Evolutionary conservation across 2,888 invertebrate species (phyloP).

Genomic region (Anodontia alba): DNA sequence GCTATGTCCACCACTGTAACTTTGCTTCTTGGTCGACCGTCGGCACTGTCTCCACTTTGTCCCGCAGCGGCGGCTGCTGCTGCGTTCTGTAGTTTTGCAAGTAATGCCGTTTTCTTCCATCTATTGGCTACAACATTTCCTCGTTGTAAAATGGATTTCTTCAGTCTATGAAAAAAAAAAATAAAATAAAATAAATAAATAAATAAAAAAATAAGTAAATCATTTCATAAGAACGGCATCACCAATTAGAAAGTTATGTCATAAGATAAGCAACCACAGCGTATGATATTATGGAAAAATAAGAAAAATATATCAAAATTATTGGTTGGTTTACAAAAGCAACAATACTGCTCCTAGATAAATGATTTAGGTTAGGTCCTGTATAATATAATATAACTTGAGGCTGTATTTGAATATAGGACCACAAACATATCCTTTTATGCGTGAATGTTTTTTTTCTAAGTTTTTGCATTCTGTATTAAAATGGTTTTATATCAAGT

Average conservation of each 20-base stretch:
- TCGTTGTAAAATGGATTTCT: constrained; percentile 49
- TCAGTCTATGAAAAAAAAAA: constrained; percentile 38
- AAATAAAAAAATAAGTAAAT: too few relatives aligned
- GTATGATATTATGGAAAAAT: too few relatives aligned
- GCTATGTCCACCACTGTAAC: constrained; percentile 47
- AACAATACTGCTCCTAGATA: too few relatives aligned
- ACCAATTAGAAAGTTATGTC: not conserved
- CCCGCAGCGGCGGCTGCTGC: not conserved
- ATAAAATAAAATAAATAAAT: not conserved
- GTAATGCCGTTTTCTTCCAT: constrained; percentile 41
- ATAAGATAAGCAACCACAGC: not conserved
- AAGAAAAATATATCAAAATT: too few relatives aligned
- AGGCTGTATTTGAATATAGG: too few relatives aligned
- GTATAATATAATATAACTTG: too few relatives aligned
- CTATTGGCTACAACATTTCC: constrained; percentile 43
- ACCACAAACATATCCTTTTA: too few relatives aligned
- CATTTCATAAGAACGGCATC: not conserved
- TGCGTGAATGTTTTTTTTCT: too few relatives aligned
- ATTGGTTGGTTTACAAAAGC: too few relatives aligned
- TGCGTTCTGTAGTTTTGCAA: constrained; percentile 29
- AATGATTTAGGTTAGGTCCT: too few relatives aligned
- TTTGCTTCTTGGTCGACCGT: constrained; percentile 22
- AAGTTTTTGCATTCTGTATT: too few relatives aligned
- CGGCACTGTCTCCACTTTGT: not conserved
- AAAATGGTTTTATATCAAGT: too few relatives aligned